Evolutionary conservation across 2,888 invertebrate species (phyloP), one percentile per base, ranked within the genome.

Genomic region (Allygus modestus): DNA sequence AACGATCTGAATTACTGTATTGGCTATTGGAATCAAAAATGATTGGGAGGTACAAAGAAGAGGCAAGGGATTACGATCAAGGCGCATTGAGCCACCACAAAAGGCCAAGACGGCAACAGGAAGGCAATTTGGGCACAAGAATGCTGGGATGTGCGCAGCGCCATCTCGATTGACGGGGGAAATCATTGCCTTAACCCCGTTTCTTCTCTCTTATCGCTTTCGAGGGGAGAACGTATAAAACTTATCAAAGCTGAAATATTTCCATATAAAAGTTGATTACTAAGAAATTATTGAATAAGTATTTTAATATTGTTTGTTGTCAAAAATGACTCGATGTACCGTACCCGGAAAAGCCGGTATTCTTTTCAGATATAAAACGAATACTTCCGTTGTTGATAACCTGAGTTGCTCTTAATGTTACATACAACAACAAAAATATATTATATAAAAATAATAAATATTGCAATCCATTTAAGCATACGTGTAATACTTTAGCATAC

Each of bases 121-220:
- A 71, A 71, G 31, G 71, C 71, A 71, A 71, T 71, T 71, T 71
- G 71, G 41, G 23, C 41, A 28, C 41, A 37, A 71, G 71, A 37
- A 71, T 41, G 71, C 71, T 20, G 41, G 41, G 71, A 71, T 28
- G 41, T 23, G 28, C 69, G 69, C 69, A 4, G 31, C 71, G 15
- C 31, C 28, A 1, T 23, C 26, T 12, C 58, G 58, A 58, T 51
- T 17, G 51, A 2, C 15, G 58, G 23, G 23, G 58, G 1, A 11
- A 28, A 31, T 65, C 65, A 65, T 65, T 31, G 65, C 65, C 31
- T 65, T 65, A 65, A 28, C 65, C 31, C 65, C 65, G 28, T 65
- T 28, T 28, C 15, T 65, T 31, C 20, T 31, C 31, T 54, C 15
- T 23, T 23, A 23, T 54, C 54, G 54, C 23, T 54, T 54, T 23